Percentiles rank a stretch among this genome's conserved stretches.
These are phyloP conservation scores for Rhinichthys klamathensis DNA, from an alignment of 2,113 vertebrate species.

Conservation along the genomic window DNA sequence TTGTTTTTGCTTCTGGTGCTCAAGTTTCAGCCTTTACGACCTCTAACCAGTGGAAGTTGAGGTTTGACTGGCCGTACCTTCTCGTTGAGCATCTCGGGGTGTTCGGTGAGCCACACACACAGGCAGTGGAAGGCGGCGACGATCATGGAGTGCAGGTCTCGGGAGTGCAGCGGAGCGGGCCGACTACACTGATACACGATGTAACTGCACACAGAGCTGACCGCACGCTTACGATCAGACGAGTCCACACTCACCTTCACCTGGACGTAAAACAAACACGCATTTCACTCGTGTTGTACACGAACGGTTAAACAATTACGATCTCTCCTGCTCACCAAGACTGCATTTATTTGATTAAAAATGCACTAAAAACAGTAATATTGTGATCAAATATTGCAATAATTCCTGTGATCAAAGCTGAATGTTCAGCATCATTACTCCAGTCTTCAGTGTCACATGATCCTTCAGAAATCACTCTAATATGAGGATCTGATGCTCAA, in stretches of 20 bases:
- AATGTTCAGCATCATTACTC: neutral
- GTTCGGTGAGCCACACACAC: conserved; percentile 89
- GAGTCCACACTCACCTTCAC: conserved; percentile 83
- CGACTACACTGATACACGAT: conserved; percentile 93
- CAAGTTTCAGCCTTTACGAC: neutral
- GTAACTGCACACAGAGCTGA: conserved; percentile 86
- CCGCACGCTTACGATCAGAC: conserved; percentile 79
- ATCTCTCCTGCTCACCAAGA: neutral
- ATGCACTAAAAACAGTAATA: neutral
- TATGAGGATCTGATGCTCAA: neutral
- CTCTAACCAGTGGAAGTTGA: neutral
- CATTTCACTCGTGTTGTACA: no score
- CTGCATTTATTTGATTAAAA: neutral
- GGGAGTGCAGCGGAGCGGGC: conserved; percentile 89
- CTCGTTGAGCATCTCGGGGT: conserved; percentile 88
- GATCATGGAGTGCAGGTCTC: conserved; percentile 95
- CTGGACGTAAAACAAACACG: conserved; percentile 61
- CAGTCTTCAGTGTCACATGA: neutral
- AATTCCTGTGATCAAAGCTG: neutral
- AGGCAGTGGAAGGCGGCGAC: conserved; percentile 93
- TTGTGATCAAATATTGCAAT: no score
- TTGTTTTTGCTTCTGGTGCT: neutral
- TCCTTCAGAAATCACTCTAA: neutral
- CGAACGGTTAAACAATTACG: neutral
- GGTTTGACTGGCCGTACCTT: conserved; percentile 73